Evolutionary conservation across 2,888 invertebrate genomes (phyloP), one percentile per base, ranked within the genome.

Genomic region (Lacanobia wlatinum): DNA sequence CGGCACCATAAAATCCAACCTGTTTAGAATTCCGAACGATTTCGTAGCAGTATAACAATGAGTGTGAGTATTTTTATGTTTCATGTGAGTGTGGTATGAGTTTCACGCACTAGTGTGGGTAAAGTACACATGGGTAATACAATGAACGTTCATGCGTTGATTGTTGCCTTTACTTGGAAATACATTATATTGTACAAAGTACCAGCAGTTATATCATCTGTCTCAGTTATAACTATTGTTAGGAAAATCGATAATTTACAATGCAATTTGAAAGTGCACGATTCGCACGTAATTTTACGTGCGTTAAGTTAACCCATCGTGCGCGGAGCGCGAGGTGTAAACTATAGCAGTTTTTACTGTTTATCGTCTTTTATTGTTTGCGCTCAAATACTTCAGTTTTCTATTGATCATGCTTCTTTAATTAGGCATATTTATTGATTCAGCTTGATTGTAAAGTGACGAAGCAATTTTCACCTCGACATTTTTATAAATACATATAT

Each of bases 21-120:
- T 92, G 90, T 92, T 92, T 92, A 87, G 90, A 91, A 91, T 88
- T 87, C 83, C 77, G 66, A 78, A 83, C 76, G 76, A 87, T 89
- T 88, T 87, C 81, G 82, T 77, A 76, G 83, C 83, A 84, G 85
- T 84, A 83, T 78, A 90, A 91, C 90, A 91, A 91, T 90, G 89
- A 83, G 73, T 73, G 84, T 85, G 69, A 79, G 81, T 87, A 87
- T 86, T 84, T 84, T 83, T 83, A 75, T 76, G 78, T 65, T 73
- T 59, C 23, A 66, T 69, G 65, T 78, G 76, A 68, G 60, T 76
- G 73, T 61, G 53, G n/a, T 38, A 56, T 55, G 59, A 10, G 63
- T 18, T 16, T n/a, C n/a, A 21, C 50, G n/a, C 50, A 14, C 23
- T 23, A 53, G 79, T 71, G 70, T 71, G 64, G 12, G 48, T 59